Percentiles rank a stretch among this genome's conserved stretches.
phyloP scores from a whole-genome alignment of 2,797 vertebrate species.

The Acipenser ruthenus region DNA sequence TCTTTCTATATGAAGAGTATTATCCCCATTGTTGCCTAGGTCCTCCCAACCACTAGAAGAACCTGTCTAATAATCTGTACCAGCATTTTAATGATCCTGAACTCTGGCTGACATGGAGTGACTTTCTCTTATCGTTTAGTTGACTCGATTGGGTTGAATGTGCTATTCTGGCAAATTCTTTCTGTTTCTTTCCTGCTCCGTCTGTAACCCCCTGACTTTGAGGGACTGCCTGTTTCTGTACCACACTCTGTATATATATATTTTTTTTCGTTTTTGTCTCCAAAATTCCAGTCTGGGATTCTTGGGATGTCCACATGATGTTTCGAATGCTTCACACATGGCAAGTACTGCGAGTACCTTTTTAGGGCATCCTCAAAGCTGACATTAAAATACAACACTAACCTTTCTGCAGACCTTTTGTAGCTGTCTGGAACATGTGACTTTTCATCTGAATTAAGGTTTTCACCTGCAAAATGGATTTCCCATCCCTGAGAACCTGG shows the following conservation, averaged over 20 bases:
- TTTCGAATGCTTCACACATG: slow-evolving; percentile 57
- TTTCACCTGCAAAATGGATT: slow-evolving; percentile 51
- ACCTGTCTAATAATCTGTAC: slow-evolving; percentile 53
- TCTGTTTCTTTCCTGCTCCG: slow-evolving; percentile 1
- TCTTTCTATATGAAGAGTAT: slow-evolving; percentile 14
- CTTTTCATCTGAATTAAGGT: slow-evolving; percentile 61
- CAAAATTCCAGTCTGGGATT: slow-evolving; percentile 33
- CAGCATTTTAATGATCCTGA: slow-evolving; percentile 50
- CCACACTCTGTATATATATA: slow-evolving; percentile 37
- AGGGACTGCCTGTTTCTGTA: slow-evolving; percentile 24
- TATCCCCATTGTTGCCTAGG: slow-evolving; percentile 16
- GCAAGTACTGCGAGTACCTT: slow-evolving; percentile 67
- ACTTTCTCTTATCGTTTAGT: slow-evolving; percentile 15
- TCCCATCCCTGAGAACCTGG: slow-evolving; percentile 52
- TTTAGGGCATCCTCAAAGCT: slow-evolving; percentile 62
- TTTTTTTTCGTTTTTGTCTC: slow-evolving; percentile 55
- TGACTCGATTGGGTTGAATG: slow-evolving; percentile 1
- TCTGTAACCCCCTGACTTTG: slow-evolving; percentile 1
- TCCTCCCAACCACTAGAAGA: slow-evolving; percentile 54
- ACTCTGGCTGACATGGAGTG: slow-evolving; percentile 42
- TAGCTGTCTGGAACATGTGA: slow-evolving; percentile 80
- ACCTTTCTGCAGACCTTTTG: slow-evolving; percentile 35
- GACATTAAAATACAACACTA: slow-evolving; percentile 35
- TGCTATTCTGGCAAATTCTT: neutral
- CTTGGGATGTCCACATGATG: slow-evolving; percentile 31